Conservation (phyloP, 2,888 invertebrate genomes). For the Epiblema foenella region DNA sequence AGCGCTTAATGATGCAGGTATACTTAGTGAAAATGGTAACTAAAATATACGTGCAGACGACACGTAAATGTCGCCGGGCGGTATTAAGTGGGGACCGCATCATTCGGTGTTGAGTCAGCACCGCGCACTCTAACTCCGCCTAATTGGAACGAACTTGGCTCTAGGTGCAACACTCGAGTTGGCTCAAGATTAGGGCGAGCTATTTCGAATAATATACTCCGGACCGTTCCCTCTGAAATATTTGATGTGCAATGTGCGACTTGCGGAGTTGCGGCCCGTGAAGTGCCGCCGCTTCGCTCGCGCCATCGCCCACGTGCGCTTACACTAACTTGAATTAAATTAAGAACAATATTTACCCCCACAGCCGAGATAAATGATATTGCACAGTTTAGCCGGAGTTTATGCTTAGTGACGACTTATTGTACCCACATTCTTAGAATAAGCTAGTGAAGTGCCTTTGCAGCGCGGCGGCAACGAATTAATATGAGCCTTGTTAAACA, state of each 20-base stretch:
- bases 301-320: constrained; percentile 70
- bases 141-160: constrained; percentile 85
- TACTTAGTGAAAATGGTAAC: constrained; percentile 75
- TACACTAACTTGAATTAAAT: constrained; percentile 80
- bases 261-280: constrained; percentile 65
- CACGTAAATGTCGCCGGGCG: constrained; percentile 76
- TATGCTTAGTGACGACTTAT: constrained; percentile 76
- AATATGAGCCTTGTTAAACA: constrained; percentile 54
- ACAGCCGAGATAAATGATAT: constrained; percentile 79
- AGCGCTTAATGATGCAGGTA: constrained; percentile 79
- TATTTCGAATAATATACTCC: constrained; percentile 79
- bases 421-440: constrained; percentile 75
- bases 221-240: constrained; percentile 77
- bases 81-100: constrained; percentile 81
- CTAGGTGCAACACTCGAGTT: constrained; percentile 83
- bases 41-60: constrained; percentile 78
- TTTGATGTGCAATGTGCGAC: constrained; percentile 78
- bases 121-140: constrained; percentile 81
- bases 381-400: constrained; percentile 77
- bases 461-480: constrained; percentile 55
- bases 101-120: constrained; percentile 83
- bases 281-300: constrained; percentile 52
- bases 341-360: constrained; percentile 84
- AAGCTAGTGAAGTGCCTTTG: constrained; percentile 61
- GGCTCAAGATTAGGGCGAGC: constrained; percentile 83